Evolutionary conservation across 2,888 invertebrate species (phyloP), one percentile per base, ranked within the genome.

Genomic region (Creontiades dilutus): DNA sequence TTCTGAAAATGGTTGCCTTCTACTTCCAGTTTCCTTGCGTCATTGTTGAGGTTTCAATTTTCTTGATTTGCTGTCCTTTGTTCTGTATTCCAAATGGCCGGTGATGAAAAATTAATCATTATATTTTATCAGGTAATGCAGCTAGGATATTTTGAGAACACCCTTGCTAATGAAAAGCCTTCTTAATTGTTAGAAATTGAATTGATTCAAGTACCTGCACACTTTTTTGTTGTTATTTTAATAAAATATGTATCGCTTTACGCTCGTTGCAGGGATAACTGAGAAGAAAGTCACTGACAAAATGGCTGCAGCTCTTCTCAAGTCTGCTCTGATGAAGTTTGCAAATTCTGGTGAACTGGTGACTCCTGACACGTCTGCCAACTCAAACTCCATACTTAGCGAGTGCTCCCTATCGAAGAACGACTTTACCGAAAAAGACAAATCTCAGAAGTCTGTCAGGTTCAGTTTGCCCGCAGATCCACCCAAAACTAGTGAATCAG

Each of bases 301-400:
- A 12, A 87, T 46, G 76, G 87, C 87, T 19, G 48, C 75, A 14
- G 87, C 87, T 19, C 76, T 87, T n/a, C 47, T 87, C 46, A 87
- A 48, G 48, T 87, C 87, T 4, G 87, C 76, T 19, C 19, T 76
- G 87, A 87, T 57, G 27, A 87, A 87, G 27, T 76, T 87, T 23
- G 52, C 47, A 7, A 23, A 76, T 48, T 76, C 87, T 16, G 87
- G 76, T 13, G 87, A 87, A 11, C 37, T 87, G 76, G 47, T 87
- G 23, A 46, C 87, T 19, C 46, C 68, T 2, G 68, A 86, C 19
- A 28, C 86, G 14, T 86, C 86, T 23, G 57, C 57, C 57, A n/a
- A 28, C 11, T 86, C 86, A 9, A 86, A 37, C 61, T 68, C 86
- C 2, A 27, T 28, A n/a, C 14, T 28, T 13, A 28, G 46, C 68